Base-by-base conservation (phyloP, 2,113 vertebrate genomes). In the Chrysochloris asiatica region DNA sequence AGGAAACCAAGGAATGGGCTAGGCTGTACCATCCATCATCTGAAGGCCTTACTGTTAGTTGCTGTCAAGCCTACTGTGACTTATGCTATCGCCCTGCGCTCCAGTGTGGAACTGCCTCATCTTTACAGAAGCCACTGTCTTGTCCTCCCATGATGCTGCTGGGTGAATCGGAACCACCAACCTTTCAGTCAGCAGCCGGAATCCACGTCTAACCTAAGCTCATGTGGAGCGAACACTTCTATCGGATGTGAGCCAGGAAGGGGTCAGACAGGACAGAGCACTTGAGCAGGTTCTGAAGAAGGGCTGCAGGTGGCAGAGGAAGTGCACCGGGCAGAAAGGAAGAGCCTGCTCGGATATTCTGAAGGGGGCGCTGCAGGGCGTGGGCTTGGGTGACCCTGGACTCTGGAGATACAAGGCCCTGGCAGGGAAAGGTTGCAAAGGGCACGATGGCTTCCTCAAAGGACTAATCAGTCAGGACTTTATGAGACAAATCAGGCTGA, bases 401-500 rank as follows among this genome's bases (percentile, higher is more conserved):
- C 14, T 22, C 71, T 24, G 43, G 0, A 48, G 41, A 41, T 24
- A 2, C 3, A 41, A 48, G 30, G 56, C 33, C 33, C 38, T 16
- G 4, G n/a, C 52, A 41, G 21, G 8, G 22, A 28, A 26, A 71
- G 36, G 50, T 8, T 19, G 5, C 4, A 12, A 3, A 33, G 47
- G 48, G 33, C n/a, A 16, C 48, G n/a, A 8, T 50, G 48, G 48
- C 48, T 16, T 54, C 11, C 48, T 22, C 26, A 9, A 41, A 54
- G 65, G 5, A 36, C 48, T 8, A 22, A 85, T 24, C 24, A 33
- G 21, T 21, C 11, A 33, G 38, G 73, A 38, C 41, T 19, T n/a
- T 63, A 1, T 2, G 3, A 11, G 30, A 19, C 52, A 41, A 12
- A 41, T 3, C 24, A 30, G 0, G 10, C 19, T 2, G 7, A 52